phyloP scores from a whole-genome alignment of 30 jellyfish, hydroid and myxozoan species.

The Chironex yamaguchii region DNA sequence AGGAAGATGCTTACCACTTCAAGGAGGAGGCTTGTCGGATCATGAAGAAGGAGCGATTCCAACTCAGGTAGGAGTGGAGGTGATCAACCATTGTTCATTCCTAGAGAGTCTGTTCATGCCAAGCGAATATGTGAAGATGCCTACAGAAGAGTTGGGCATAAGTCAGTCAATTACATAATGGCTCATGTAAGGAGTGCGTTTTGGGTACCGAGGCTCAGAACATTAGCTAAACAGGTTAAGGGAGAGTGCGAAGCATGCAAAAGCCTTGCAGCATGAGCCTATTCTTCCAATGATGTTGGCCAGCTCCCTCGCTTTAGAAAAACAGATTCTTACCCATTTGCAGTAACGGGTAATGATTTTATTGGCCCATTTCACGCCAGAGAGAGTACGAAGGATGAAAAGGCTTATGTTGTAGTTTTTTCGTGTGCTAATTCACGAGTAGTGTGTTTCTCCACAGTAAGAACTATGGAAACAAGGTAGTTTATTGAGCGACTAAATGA shows the following conservation, averaged over 20 bases:
- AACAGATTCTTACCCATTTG: constrained; percentile 6
- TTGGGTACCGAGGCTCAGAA: constrained; percentile 48
- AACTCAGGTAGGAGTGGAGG: too few relatives aligned
- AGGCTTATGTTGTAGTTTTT: constrained; percentile 1
- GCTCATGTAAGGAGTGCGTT: constrained; percentile 33
- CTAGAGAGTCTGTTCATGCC: too few relatives aligned
- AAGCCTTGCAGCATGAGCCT: constrained; percentile 34
- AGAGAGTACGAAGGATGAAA: background rate
- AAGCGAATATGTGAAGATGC: too few relatives aligned
- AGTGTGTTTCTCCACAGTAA: background rate
- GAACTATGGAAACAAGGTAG: background rate
- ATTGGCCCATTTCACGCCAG: constrained; percentile 32
- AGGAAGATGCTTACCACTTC: too few relatives aligned
- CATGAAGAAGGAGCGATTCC: too few relatives aligned
- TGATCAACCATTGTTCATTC: too few relatives aligned
- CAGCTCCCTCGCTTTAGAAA: constrained; percentile 17
- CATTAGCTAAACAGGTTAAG: background rate
- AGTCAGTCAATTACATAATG: constrained; percentile 30
- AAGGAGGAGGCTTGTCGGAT: too few relatives aligned
- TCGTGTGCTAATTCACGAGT: background rate
- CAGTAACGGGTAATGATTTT: constrained; percentile 51
- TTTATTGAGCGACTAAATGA: background rate
- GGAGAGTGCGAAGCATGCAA: constrained; percentile 56
- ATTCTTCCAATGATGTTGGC: constrained; percentile 22
- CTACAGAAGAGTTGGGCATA: constrained; percentile 34